Percentiles rank a stretch among this genome's conserved stretches.
phyloP scores from a whole-genome alignment of 2,888 invertebrate genomes.

The Mylabris sibirica region DNA sequence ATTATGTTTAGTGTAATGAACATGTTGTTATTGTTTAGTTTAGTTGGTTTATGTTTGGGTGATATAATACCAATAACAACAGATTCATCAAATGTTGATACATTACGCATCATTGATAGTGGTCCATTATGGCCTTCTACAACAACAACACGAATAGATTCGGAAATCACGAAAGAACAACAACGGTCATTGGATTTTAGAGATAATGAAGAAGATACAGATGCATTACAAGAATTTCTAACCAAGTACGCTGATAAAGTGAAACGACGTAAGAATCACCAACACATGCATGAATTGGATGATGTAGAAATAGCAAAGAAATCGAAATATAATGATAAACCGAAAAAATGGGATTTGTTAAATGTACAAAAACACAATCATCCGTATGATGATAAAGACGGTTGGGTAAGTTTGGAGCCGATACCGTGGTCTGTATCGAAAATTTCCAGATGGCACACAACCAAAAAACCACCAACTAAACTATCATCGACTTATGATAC shows the following conservation, averaged over 20 bases:
- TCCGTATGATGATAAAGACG: slow-evolving; percentile 74
- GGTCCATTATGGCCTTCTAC: slow-evolving; percentile 47
- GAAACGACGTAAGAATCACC: slow-evolving; percentile 26
- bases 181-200: slow-evolving; percentile 52
- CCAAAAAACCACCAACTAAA: slow-evolving; percentile 62
- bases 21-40: slow-evolving; percentile 39
- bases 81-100: slow-evolving; percentile 63
- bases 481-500: slow-evolving; percentile 50
- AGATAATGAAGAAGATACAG: slow-evolving; percentile 51
- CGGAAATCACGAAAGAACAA: slow-evolving; percentile 16
- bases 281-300: slow-evolving; percentile 26
- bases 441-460: slow-evolving; percentile 79
- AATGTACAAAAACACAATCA: slow-evolving; percentile 64
- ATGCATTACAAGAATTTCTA: slow-evolving; percentile 68
- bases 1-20: slow-evolving; percentile 43
- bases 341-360: slow-evolving; percentile 64
- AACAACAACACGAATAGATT: slow-evolving; percentile 8
- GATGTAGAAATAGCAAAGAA: slow-evolving; percentile 36
- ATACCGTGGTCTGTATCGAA: slow-evolving; percentile 83
- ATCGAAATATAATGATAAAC: slow-evolving; percentile 53
- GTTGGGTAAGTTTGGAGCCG: slow-evolving; percentile 80
- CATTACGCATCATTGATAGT: slow-evolving; percentile 68
- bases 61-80: slow-evolving; percentile 58
- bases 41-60: slow-evolving; percentile 25
- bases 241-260: slow-evolving; percentile 65